Base-by-base conservation (phyloP, 2,888 invertebrate species). In the Hoplodrina ambigua region DNA sequence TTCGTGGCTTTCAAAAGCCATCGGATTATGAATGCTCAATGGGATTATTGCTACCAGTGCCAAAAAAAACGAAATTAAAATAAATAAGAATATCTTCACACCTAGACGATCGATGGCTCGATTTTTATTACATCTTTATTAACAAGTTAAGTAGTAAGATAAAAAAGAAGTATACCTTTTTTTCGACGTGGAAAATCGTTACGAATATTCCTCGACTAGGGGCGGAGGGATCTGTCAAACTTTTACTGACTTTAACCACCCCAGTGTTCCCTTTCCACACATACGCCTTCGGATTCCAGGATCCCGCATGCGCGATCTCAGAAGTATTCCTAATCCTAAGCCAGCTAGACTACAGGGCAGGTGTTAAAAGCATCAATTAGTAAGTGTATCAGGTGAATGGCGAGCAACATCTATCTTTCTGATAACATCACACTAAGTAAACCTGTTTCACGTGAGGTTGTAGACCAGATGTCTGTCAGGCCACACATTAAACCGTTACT, bases 1-100 rank as follows among this genome's bases (percentile, higher is more conserved):
- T 75, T 82, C 84, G 69, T 72, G 46, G 30, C 69, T 72, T 70
- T 75, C 69, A 73, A 70, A 71, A 74, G 20, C 17, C 54, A 83
- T 65, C 67, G 68, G 78, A 75, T 83, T 71, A 62, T 60, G 64
- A 61, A 67, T 56, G 37, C 8, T 37, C 52, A 59, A 59, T 44
- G 55, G 25, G 10, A 46, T 50, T 30, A 57, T 69, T 57, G 15
- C 56, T 57, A 71, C 65, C 25, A 60, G 53, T 13, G 20, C 19
- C 66, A 75, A 44, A 69, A 71, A 59, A 20, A 75, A 59, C 50
- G 56, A 75, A 1, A 33, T 17, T 33, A 1, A 25, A 56, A 25
- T 41, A 49, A 44, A 30, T 53, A 52, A 67, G 20, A 46, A 73
- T 6, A 3, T 54, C 30, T 52, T 15, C 44, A 25, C n/a, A 15